Conservation (phyloP, 1,140 invertebrate genomes). For the Cherax destructor region DNA sequence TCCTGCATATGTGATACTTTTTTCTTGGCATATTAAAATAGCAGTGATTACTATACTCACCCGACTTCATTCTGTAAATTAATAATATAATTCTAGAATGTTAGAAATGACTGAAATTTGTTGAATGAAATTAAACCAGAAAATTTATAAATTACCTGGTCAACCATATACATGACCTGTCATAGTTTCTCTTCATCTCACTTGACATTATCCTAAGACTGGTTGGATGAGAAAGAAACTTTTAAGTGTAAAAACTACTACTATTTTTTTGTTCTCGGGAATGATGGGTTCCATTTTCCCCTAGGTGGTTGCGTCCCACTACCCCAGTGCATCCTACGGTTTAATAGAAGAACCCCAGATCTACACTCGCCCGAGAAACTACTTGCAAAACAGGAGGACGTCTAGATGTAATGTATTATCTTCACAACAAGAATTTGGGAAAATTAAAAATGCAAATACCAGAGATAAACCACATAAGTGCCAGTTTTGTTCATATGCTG, state of each 20-base stretch:
- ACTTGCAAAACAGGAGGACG: slow-evolving; percentile 11
- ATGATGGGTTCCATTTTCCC: slow-evolving; percentile 22
- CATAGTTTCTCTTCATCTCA: too few relatives aligned
- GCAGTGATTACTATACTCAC: too few relatives aligned
- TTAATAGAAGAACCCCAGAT: slow-evolving; percentile 1
- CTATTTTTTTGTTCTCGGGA: background rate
- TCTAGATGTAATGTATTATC: slow-evolving; percentile 17
- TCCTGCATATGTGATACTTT: too few relatives aligned
- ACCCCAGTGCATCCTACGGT: slow-evolving; percentile 5
- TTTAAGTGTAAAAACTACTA: background rate
- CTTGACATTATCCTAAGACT: too few relatives aligned
- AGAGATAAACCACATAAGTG: slow-evolving; percentile 6
- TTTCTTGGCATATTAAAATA: too few relatives aligned
- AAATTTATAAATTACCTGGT: too few relatives aligned
- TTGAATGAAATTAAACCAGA: too few relatives aligned
- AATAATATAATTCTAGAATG: too few relatives aligned
- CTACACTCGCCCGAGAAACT: slow-evolving; percentile 5
- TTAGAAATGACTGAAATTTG: too few relatives aligned
- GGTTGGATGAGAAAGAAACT: background rate
- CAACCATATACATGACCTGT: too few relatives aligned
- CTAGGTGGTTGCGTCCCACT: slow-evolving; percentile 17
- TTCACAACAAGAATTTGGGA: slow-evolving; percentile 2
- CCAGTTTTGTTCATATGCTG: slow-evolving; percentile 18
- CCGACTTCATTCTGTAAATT: too few relatives aligned
- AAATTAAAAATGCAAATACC: background rate